Evolutionary conservation across 2,888 invertebrate species (phyloP), one percentile per base, ranked within the genome.

Genomic region (Adela reaumurella): DNA sequence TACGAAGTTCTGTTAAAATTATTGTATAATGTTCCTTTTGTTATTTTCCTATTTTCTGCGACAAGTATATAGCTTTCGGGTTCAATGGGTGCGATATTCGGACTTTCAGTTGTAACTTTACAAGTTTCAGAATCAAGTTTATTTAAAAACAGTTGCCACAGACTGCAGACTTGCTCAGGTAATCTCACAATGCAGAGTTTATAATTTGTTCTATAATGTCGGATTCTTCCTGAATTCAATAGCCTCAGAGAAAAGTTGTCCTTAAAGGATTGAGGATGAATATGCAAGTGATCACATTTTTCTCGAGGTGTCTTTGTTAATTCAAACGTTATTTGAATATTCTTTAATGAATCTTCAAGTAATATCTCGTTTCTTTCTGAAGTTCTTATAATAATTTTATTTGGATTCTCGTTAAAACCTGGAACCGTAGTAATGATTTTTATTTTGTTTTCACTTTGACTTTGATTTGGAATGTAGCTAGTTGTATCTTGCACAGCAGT

Each of bases 251-350:
- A 35, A 35, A 35, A 11, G 11, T 3, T 35, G 8, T 35, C 35
- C 3, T 35, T 14, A 14, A 35, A 8, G 35, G 6, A 14, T 35
- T 3, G 35, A 35, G 6, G 6, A 24, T 24, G 4, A 6, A 24
- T 24, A 24, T 24, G 5, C 4, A 8, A 24, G 5, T 24, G 24
- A 24, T 4, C 4, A 24, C 5, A 6, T 24, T 4, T 24, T 24
- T 24, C 8, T 8, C 8, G 24, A 24, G 6, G 24, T 10, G 10
- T 8, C 8, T 6, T 51, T n/a, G 59, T 58, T 43, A 76, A 61
- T 50, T 77, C 76, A 53, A 77, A 77, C 50, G 69, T 65, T 35
- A 77, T 58, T 53, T 66, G 54, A 29, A 73, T 58, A 50, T 77
- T 73, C 16, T 67, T 67, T 3, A 64, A 46, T 53, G 68, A 65